Base-by-base conservation (phyloP, 1,140 invertebrate species). In the Nephotettix cincticeps region DNA sequence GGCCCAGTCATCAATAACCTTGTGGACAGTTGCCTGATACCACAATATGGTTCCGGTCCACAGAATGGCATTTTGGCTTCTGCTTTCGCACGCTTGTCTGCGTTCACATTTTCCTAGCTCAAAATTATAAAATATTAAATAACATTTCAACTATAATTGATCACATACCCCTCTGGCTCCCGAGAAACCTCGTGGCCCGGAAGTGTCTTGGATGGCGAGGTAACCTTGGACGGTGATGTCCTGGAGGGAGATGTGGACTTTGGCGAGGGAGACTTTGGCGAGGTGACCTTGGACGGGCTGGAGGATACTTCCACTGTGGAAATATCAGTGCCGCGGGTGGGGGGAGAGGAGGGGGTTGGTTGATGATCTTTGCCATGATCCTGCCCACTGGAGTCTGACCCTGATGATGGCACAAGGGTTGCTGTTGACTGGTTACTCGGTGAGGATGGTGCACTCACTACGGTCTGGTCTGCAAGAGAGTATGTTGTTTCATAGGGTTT, bases 401-500 rank as follows among this genome's bases (percentile, higher is more conserved):
- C 71, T 11, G 54, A 63, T 11, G 56, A 63, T 3, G 87, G 89
- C 0, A 91, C 87, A 63, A 92, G 77, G 1, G 90, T 92, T 11
- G 89, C 86, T 1, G 89, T 89, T 75, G 89, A 91, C 1, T 90
- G 77, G 69, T 89, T 90, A 36, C 90, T 89, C 0, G 90, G 90
- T 0, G 91, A 91, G 0, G 89, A 88, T 45, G 89, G 87, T 23
- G 84, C 84, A 77, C 86, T 88, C 9, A 83, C 72, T 4, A 83
- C 79, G 27, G 80, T 81, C 28, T 78, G 76, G 74, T 82, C 81
- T 81, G 71, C 19, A 74, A 75, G 71, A 73, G 23, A 74, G 73
- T 36, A 67, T 32, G n/a, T n/a, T n/a, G n/a, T n/a, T n/a, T n/a
- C n/a, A n/a, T n/a, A n/a, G n/a, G n/a, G n/a, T n/a, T n/a, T n/a